These are phyloP conservation scores for Lithobates sylvaticus DNA, from an alignment of 2,797 vertebrate genomes.

Conservation along the genomic window DNA sequence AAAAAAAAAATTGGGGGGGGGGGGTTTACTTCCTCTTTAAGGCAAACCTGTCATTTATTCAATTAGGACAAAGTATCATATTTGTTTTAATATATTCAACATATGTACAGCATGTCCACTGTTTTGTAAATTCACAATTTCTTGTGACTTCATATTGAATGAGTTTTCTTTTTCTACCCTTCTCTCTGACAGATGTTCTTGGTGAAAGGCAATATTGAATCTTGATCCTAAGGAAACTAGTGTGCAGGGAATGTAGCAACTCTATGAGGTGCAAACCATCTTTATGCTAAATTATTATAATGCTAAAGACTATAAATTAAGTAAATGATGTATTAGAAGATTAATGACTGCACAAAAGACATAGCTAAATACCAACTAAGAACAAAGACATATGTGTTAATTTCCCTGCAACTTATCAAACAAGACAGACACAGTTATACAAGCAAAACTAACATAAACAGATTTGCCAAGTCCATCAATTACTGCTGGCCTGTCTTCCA, in stretches of 20 bases:
- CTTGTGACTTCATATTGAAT: no score
- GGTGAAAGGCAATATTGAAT: neutral
- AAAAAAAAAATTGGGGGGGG: no score
- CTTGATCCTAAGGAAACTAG: neutral
- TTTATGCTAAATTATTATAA: neutral
- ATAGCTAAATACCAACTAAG: slow-evolving; percentile 13
- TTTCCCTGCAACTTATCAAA: slow-evolving; percentile 50
- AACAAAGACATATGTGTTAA: slow-evolving; percentile 10
- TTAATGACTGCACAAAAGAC: neutral
- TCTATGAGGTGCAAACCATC: neutral
- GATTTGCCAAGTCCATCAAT: slow-evolving; percentile 36
- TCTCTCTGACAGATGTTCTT: no score
- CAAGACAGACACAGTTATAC: slow-evolving; percentile 30
- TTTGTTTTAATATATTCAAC: no score
- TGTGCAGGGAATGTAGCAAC: neutral
- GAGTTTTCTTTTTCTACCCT: no score
- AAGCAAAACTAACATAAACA: slow-evolving; percentile 48
- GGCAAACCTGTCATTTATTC: no score
- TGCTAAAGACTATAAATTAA: neutral
- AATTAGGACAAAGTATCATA: no score
- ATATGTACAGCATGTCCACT: no score
- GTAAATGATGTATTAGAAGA: neutral
- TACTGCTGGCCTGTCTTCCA: slow-evolving; percentile 2
- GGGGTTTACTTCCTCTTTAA: no score
- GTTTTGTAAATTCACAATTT: no score